Evolutionary conservation across 1,140 invertebrate genomes (phyloP), one percentile per base, ranked within the genome.

Genomic region (Heliconius eleuchia): DNA sequence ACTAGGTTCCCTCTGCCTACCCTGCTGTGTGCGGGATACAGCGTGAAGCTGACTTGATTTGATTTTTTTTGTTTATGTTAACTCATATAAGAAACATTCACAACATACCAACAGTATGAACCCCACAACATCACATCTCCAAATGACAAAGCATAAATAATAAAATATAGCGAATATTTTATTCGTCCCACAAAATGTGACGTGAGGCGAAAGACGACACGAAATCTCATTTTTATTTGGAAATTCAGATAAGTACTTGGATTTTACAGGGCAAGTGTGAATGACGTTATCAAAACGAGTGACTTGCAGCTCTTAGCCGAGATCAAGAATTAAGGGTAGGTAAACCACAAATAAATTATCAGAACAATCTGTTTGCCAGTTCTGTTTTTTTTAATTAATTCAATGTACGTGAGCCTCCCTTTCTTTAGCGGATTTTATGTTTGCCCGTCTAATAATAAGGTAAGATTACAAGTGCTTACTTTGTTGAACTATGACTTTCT

Each of bases 221-320:
- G 73, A 85, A 81, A 76, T 80, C 74, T 82, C 82, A 84, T 85
- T 86, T 83, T 90, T 84, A 83, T 83, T 85, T 85, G 13, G 76
- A 80, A 83, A 82, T 82, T 82, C 80, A 76, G 74, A 74, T 86
- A 84, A 88, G 87, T 80, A 82, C 82, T 79, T 60, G 76, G 71
- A 81, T 84, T 83, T 81, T 83, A 82, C 81, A 80, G 86, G 84
- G 77, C 82, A 82, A 86, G 85, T 89, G 87, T 89, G 87, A 91
- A 83, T 90, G 90, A 92, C 90, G 85, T 90, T 92, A 92, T 92
- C 90, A 87, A 81, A 13, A 42, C 46, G 77, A 80, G 75, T 86
- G 85, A 86, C 85, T 89, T 82, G 88, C 84, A 86, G 86, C 71
- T 72, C 79, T 42, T 79, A 77, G 60, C 78, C 78, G 77, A 71